phyloP scores from a whole-genome alignment of 2,888 invertebrate species.

The Dendrolimus houi region DNA sequence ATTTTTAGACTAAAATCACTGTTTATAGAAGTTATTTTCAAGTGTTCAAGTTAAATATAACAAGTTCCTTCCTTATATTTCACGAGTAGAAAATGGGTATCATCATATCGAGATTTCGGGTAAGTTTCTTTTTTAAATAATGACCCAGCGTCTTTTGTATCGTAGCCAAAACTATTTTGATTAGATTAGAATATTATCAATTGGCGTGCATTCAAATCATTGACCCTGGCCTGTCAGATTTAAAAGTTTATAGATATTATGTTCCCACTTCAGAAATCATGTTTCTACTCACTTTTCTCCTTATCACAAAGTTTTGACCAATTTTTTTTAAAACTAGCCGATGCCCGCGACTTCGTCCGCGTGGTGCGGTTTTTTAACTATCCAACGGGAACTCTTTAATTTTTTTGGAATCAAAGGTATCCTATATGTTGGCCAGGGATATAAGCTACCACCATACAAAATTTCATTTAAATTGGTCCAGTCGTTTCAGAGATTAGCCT shows the following conservation, averaged over 20 bases:
- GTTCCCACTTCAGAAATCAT: no score
- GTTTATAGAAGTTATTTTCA: neutral
- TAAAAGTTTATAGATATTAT: neutral
- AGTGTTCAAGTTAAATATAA: conserved; percentile 1
- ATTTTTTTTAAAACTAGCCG: no score
- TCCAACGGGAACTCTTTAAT: no score
- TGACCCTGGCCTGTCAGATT: neutral
- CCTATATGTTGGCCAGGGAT: no score
- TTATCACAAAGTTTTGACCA: no score
- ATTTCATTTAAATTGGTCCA: no score
- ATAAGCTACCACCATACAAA: no score
- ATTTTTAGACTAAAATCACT: neutral
- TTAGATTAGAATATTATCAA: conserved; percentile 34
- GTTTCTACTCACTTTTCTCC: no score
- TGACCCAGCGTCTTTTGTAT: conserved; percentile 30
- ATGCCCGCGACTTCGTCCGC: no score
- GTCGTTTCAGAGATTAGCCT: no score
- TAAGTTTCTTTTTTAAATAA: conserved; percentile 52
- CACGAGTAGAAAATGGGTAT: conserved; percentile 74
- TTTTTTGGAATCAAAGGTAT: no score
- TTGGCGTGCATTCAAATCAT: conserved; percentile 61
- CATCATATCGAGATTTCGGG: conserved; percentile 81
- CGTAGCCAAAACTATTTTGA: conserved; percentile 61
- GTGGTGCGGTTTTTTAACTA: no score
- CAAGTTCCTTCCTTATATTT: conserved; percentile 6